Base-by-base conservation (phyloP, 2,888 invertebrate genomes). In the Rugalucina vietnamica region DNA sequence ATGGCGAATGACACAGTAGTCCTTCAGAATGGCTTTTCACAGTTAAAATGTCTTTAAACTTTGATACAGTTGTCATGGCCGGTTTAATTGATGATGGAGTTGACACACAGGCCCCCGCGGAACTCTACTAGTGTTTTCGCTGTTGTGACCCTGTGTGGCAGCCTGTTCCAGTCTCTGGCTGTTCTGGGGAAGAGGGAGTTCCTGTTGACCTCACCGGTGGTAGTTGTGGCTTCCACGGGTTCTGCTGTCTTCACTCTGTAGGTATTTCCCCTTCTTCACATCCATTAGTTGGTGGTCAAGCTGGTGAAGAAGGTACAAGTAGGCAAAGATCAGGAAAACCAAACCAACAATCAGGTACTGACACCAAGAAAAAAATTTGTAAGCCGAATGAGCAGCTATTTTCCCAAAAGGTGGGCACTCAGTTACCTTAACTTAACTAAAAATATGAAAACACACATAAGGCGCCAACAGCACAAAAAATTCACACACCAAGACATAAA, bases 261-360 rank as follows among this genome's bases (percentile, higher is more conserved):
- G 34, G 32, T 65, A 34, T 12, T 34, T 65, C 65, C 29, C 29
- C 60, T 65, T 34, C 34, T 65, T 65, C 65, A 34, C 34, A 34
- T 34, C 50, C 34, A 78, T 72, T 27, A 72, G 21, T 14, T 71
- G 71, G 21, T 54, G 71, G 57, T 50, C 50, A 24, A 71, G 69
- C 36, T 65, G 49, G 43, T 69, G 49, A 36, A 77, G 69, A 69
- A 77, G 69, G 34, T n/a, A n/a, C n/a, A n/a, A n/a, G n/a, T n/a
- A n/a, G n/a, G n/a, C n/a, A n/a, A n/a, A n/a, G n/a, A n/a, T n/a
- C n/a, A n/a, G n/a, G n/a, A n/a, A n/a, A n/a, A n/a, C n/a, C n/a
- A n/a, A n/a, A n/a, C n/a, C n/a, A n/a, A n/a, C n/a, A n/a, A n/a
- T n/a, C n/a, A n/a, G n/a, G n/a, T n/a, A n/a, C n/a, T n/a, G n/a